A percentile compares a stretch with the other conserved stretches of the same genome.
phyloP scores from a whole-genome alignment of 2,113 vertebrate species.

The Dasyornis broadbenti region DNA sequence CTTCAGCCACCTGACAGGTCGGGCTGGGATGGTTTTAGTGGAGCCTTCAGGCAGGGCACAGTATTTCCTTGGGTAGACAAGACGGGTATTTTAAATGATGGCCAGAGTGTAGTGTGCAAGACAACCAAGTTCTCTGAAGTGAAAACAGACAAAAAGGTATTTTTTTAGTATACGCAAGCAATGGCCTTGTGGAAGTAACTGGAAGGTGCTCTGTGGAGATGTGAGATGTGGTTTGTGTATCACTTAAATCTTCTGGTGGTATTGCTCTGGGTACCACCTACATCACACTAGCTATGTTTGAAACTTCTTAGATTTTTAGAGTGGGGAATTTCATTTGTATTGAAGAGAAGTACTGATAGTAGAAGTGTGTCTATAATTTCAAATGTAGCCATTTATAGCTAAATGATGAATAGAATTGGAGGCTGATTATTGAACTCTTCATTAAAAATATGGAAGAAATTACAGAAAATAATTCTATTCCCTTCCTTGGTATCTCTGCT shows the following conservation, averaged over 20 bases:
- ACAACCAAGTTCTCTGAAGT: neutral
- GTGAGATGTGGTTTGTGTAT: neutral
- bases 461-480: neutral
- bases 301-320: neutral
- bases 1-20: slow-evolving; percentile 13
- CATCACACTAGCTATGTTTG: neutral
- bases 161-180: neutral
- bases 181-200: neutral
- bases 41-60: neutral
- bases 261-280: neutral
- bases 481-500: neutral
- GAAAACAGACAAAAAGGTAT: neutral
- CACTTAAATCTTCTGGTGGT: neutral
- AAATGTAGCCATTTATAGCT: neutral
- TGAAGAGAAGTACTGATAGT: neutral
- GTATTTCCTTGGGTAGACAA: neutral
- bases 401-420: neutral
- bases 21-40: neutral
- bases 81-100: neutral
- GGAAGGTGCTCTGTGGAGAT: neutral
- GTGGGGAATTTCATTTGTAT: neutral
- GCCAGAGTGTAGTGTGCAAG: neutral
- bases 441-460: neutral
- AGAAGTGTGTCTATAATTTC: rapidly evolving
- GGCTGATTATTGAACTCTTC: neutral